Evolutionary conservation across 2,113 vertebrate genomes (phyloP).

Genomic region (Cichladusa arquata): DNA sequence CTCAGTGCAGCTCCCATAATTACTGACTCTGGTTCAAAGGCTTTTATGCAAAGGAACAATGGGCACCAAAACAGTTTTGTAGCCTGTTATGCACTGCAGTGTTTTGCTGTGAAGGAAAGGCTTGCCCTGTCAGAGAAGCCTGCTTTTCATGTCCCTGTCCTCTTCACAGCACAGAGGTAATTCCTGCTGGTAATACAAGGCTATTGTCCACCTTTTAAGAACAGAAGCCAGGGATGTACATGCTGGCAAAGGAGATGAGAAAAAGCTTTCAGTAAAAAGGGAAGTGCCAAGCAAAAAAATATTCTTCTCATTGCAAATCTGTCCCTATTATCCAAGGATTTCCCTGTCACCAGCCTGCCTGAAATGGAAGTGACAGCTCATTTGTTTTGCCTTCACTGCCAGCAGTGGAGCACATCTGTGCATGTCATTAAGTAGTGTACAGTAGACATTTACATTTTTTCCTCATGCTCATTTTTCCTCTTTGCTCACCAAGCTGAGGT

Average conservation of each 20-base stretch:
- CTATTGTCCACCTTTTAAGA: neutral
- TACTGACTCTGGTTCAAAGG: conserved; percentile 39
- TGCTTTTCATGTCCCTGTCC: neutral
- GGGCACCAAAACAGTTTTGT: conserved; percentile 22
- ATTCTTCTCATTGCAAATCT: neutral
- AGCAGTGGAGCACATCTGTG: neutral
- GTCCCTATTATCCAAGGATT: neutral
- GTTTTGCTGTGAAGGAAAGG: conserved; percentile 4
- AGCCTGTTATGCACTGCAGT: neutral
- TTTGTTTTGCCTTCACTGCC: neutral
- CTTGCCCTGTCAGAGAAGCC: neutral
- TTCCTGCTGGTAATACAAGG: neutral
- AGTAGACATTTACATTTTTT: neutral
- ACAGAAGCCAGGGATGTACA: neutral
- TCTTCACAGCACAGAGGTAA: neutral
- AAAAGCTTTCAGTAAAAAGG: neutral
- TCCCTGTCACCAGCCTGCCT: neutral
- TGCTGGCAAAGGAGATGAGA: neutral
- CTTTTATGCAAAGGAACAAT: conserved; percentile 53
- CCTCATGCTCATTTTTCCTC: neutral
- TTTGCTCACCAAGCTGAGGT: neutral
- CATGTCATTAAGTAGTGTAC: accelerated
- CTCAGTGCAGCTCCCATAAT: neutral
- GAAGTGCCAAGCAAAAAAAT: neutral
- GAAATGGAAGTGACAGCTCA: neutral